Base-by-base conservation (phyloP, 1,140 invertebrate genomes). In the Asobara japonica region DNA sequence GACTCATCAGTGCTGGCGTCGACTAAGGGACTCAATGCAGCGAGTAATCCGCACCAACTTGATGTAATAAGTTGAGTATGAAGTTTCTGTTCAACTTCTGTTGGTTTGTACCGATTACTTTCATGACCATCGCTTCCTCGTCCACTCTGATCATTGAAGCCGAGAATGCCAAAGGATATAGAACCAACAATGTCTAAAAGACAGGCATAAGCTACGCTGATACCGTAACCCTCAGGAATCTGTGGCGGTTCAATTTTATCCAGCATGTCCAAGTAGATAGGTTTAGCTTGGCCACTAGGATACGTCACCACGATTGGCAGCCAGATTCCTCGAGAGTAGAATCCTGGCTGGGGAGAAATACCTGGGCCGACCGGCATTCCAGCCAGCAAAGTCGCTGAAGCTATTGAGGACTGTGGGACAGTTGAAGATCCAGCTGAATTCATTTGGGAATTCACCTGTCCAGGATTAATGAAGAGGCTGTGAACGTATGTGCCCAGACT, bases 1-100 rank as follows among this genome's bases (percentile, higher is more conserved):
- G 93, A 91, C 86, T 99, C 97, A 80, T 99, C 97, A 60, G 96
- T 96, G 79, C 97, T 98, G 1, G 97, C 96, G 87, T 99, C 98
- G 16, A 98, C 92, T 13, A 99, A 85, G 0, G 97, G 92, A 75
- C 95, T 95, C 27, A 99, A 87, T 7, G 97, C 96, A 77, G 96
- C 95, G 13, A 98, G 88, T 29, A 99, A 87, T 5, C 96, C 97
- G 83, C 95, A 96, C 97, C 97, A 99, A 74, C 96, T 97, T 0
- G 97, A 98, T 81, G 95, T 95, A 3, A 99, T 93, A 20, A 99
- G 85, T 84, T 98, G 94, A 48, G 89, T 85, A 78, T 93, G 90
- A 8, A 94, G 80, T 66, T 90, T 89, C 69, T 87, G 88, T 60
- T 89, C 89, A 7, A 87, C 87, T 76, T 90, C 88, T 8, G 79